Conservation (phyloP, 2,797 vertebrate species). For the Lagorchestes hirsutus region DNA sequence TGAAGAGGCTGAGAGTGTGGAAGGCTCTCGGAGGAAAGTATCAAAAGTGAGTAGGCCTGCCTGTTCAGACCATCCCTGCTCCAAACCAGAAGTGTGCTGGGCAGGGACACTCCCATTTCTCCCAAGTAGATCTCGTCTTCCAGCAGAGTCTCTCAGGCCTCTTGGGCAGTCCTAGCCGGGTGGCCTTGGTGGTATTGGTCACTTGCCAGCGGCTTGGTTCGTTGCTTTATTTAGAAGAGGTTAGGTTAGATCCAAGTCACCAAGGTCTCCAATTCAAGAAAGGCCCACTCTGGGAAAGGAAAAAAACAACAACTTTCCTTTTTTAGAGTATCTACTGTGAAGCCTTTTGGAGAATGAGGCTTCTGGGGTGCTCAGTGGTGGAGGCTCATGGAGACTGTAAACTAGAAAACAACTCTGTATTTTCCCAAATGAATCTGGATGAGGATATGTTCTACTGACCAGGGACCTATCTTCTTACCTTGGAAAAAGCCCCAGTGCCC, state of each 20-base stretch:
- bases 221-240: neutral
- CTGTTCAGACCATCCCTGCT: neutral
- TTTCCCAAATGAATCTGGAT: neutral
- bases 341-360: neutral
- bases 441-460: neutral
- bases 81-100: neutral
- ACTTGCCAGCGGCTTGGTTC: neutral
- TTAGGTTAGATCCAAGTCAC: neutral
- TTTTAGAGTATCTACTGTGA: neutral
- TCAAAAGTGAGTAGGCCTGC: slow-evolving; percentile 90
- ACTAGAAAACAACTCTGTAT: neutral
- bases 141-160: neutral
- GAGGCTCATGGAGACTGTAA: too few relatives aligned
- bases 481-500: neutral
- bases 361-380: neutral
- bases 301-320: neutral
- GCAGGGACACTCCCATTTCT: neutral
- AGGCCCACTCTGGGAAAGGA: neutral
- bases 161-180: neutral
- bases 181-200: neutral
- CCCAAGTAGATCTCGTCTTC: neutral
- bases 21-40: slow-evolving; percentile 89
- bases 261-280: neutral
- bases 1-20: slow-evolving; percentile 95
- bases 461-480: neutral